Base-by-base conservation (phyloP, 2,113 vertebrate genomes). In the Sander lucioperca region DNA sequence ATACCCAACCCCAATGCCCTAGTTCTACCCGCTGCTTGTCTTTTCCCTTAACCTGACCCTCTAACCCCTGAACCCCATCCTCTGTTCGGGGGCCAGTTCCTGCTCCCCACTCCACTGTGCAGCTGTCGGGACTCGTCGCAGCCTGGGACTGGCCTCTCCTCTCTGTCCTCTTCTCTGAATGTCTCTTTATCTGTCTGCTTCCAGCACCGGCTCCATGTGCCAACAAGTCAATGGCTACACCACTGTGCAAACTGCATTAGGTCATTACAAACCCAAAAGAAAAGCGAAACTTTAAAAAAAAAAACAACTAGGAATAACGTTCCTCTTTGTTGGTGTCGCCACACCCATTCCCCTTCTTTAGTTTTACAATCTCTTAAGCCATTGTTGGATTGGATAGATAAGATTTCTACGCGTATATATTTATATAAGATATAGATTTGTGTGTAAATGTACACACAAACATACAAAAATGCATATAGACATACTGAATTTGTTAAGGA, bases 171-270 rank as follows among this genome's bases (percentile, higher is more conserved):
- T 50, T 54, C 72, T 85, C 86, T 95, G 91, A 96, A 96, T 91
- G 93, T 94, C 92, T 93, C 93, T 94, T 93, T 94, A 94, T 96
- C 94, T 93, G 88, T 76, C 90, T 85, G 93, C 90, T 82, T 92
- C 91, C 91, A 95, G 95, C 96, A 95, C 95, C 90, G 84, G 86
- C 89, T 93, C 93, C 93, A 95, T 96, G 96, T 96, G 96, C 96
- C 96, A 96, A 93, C 95, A 96, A 91, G 94, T 95, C 94, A 95
- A 96, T 97, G 96, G 96, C 96, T 96, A 96, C 96, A 94, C 96
- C 94, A 94, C 94, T 97, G 97, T 99, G 97, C 97, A 99, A 99
- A 98, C 96, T 90, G 97, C 97, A 97, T 99, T 96, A 97, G 96
- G 96, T 98, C 97, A 98, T 96, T 95, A 96, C 94, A 95, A 96